These are phyloP conservation scores for Heliconius charithonia DNA, from an alignment of 2,888 invertebrate genomes.

Conservation along the genomic window DNA sequence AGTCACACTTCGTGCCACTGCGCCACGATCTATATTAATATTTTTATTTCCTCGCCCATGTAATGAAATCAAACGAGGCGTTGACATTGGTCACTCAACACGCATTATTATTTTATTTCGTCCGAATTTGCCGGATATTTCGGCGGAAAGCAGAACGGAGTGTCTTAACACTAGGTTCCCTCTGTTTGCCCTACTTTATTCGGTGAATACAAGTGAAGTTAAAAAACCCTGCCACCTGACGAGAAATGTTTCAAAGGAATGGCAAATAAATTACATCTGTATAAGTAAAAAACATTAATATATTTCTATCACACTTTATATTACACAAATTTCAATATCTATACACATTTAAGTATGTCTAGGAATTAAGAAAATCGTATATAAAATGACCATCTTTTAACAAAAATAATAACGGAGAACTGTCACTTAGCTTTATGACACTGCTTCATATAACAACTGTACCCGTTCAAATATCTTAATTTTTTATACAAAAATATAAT, in stretches of 20 bases:
- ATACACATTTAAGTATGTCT: constrained; percentile 1
- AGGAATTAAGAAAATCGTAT: not conserved
- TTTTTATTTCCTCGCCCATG: not conserved
- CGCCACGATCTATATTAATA: not conserved
- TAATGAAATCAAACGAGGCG: not conserved
- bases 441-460: no score
- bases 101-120: not conserved
- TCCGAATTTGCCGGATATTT: not conserved
- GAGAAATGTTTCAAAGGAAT: not conserved
- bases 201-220: not conserved
- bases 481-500: no score
- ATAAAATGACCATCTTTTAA: not conserved
- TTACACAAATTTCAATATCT: constrained; percentile 1
- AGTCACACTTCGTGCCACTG: no score
- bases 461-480: no score
- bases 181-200: not conserved
- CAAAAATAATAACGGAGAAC: no score
- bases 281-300: not conserved
- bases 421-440: no score
- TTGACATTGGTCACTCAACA: not conserved
- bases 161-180: not conserved
- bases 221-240: not conserved
- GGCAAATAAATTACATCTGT: not conserved
- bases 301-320: not conserved
- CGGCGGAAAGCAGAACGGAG: not conserved